Percentiles rank a stretch among this genome's conserved stretches.
phyloP scores from a whole-genome alignment of 2,888 invertebrate species.

The Magallana nippona region DNA sequence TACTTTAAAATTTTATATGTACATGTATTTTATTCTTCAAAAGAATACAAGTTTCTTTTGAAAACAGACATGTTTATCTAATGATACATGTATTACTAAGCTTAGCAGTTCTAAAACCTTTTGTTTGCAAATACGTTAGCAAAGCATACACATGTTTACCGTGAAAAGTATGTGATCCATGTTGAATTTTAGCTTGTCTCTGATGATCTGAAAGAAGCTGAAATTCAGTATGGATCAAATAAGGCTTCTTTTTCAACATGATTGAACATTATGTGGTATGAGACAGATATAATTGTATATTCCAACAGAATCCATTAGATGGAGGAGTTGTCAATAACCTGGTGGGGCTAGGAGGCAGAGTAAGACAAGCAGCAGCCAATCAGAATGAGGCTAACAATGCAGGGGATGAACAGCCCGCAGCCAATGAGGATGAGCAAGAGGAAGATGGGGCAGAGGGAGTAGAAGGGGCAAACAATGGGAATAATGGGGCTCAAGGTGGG shows the following conservation, averaged over 20 bases:
- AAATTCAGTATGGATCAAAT: too few relatives aligned
- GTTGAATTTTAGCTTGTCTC: too few relatives aligned
- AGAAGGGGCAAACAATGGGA: conserved; percentile 68
- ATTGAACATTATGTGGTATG: not conserved
- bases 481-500: conserved; percentile 78
- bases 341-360: conserved; percentile 68
- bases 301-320: conserved; percentile 67
- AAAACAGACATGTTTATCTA: too few relatives aligned
- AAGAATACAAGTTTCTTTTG: too few relatives aligned
- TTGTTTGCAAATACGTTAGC: too few relatives aligned
- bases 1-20: too few relatives aligned
- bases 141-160: too few relatives aligned
- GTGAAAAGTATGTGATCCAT: too few relatives aligned
- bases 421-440: conserved; percentile 66
- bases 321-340: conserved; percentile 70
- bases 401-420: conserved; percentile 50
- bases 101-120: too few relatives aligned
- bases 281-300: not conserved
- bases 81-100: too few relatives aligned
- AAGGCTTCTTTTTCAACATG: not conserved
- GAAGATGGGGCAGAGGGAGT: conserved; percentile 69
- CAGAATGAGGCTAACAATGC: conserved; percentile 64
- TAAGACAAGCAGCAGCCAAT: conserved; percentile 64
- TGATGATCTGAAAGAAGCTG: too few relatives aligned
- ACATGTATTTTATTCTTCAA: too few relatives aligned